Conservation (phyloP, 2,888 invertebrate genomes). For the Chelonus formosanus region DNA sequence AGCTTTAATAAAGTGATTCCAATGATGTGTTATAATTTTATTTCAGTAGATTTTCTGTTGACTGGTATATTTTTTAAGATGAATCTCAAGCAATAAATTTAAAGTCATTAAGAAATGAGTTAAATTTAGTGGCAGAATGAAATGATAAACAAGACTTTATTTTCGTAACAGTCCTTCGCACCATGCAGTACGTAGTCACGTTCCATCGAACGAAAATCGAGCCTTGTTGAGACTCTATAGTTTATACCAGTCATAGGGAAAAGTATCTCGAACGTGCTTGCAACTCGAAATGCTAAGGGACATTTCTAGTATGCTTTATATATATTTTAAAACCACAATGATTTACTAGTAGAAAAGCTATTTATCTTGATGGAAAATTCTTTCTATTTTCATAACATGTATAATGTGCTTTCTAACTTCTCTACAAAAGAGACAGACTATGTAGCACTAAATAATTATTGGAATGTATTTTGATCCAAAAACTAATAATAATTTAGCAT, state of each 20-base stretch:
- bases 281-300: conserved; percentile 22
- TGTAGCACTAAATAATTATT: too few species aligned
- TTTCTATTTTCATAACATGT: too few species aligned
- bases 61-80: conserved; percentile 21
- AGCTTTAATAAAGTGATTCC: too few species aligned
- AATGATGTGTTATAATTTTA: background rate
- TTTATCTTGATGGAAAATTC: background rate
- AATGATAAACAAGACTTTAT: conserved; percentile 45
- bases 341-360: background rate
- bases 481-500: too few species aligned
- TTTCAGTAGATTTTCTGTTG: conserved; percentile 10
- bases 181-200: conserved; percentile 41
- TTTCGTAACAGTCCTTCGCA: conserved; percentile 41
- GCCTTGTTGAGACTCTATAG: conserved; percentile 43
- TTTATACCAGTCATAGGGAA: conserved; percentile 32
- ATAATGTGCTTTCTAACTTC: too few species aligned
- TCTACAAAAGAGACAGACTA: too few species aligned
- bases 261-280: conserved; percentile 44
- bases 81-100: conserved; percentile 34
- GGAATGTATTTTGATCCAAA: too few species aligned
- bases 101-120: conserved; percentile 29
- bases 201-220: conserved; percentile 45
- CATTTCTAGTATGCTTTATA: conserved; percentile 11
- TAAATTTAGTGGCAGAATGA: conserved; percentile 31
- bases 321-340: conserved; percentile 3